Conservation (phyloP, 2,113 vertebrate genomes). For the Eleginops maclovinus region DNA sequence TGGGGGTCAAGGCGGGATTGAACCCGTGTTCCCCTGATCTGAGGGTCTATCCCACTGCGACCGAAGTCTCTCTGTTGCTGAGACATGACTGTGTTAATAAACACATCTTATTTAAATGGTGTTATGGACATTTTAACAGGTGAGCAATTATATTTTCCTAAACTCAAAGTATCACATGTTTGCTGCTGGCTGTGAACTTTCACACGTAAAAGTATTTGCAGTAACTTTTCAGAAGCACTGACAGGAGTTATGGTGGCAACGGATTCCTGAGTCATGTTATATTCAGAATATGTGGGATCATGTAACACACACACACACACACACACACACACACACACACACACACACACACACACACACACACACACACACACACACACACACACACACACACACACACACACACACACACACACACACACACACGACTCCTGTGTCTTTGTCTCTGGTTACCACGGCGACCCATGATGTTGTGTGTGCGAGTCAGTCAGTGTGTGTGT, state of each 20-base stretch:
- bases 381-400: constrained; percentile 12
- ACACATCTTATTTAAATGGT: no score
- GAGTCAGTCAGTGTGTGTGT: background rate
- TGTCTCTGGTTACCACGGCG: constrained; percentile 40
- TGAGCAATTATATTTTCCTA: background rate
- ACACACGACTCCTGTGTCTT: constrained; percentile 16
- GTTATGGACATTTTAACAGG: background rate
- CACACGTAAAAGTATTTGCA: background rate
- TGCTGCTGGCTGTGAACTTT: background rate
- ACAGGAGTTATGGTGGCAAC: background rate
- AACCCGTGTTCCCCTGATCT: no score
- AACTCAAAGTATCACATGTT: background rate
- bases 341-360: constrained; percentile 8
- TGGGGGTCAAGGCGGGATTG: no score
- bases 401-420: constrained; percentile 11
- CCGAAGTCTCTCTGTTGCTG: no score
- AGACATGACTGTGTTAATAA: no score
- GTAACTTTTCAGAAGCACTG: background rate
- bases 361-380: background rate
- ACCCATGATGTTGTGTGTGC: constrained; percentile 12
- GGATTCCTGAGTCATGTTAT: constrained; percentile 44
- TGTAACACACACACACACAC: constrained; percentile 13
- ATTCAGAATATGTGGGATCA: constrained; percentile 29
- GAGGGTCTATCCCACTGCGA: no score
- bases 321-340: constrained; percentile 19